Conservation (phyloP, 2,797 vertebrate genomes). For the Bryconaethiops microstoma region DNA sequence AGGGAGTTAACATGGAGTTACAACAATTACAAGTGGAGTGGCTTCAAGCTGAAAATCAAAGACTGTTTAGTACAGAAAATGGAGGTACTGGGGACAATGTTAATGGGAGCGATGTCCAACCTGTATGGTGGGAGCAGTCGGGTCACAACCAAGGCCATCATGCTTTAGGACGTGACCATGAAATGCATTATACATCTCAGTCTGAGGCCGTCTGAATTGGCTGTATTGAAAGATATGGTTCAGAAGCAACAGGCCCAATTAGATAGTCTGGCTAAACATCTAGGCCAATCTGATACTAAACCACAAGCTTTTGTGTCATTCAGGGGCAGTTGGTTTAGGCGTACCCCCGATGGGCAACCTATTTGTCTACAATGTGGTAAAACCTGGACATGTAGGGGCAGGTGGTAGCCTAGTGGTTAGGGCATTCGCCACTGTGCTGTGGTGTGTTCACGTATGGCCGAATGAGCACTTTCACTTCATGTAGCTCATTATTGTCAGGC, state of each 20-base stretch:
- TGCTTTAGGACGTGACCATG: not conserved
- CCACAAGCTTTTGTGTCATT: no score
- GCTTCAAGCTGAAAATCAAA: not conserved
- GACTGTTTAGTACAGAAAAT: not conserved
- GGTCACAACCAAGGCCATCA: not conserved
- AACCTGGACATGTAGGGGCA: no score
- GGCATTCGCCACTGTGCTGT: no score
- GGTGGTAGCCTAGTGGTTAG: no score
- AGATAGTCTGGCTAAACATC: not conserved
- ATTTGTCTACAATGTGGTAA: no score
- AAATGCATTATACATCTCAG: not conserved
- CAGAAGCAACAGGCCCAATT: slow-evolving; percentile 10
- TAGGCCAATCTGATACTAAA: not conserved
- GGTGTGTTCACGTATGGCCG: no score
- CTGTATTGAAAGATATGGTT: not conserved
- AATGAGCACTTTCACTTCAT: no score
- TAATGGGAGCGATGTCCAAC: not conserved
- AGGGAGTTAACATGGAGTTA: not conserved
- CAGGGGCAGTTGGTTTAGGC: not conserved
- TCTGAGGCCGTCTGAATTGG: not conserved
- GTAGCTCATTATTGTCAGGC: no score
- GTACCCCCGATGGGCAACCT: not conserved
- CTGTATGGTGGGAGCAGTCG: not conserved
- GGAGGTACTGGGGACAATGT: not conserved
- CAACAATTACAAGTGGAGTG: not conserved